These are phyloP conservation scores for Rhegmatorhina hoffmannsi DNA, from an alignment of 2,113 vertebrate genomes.

Conservation along the genomic window DNA sequence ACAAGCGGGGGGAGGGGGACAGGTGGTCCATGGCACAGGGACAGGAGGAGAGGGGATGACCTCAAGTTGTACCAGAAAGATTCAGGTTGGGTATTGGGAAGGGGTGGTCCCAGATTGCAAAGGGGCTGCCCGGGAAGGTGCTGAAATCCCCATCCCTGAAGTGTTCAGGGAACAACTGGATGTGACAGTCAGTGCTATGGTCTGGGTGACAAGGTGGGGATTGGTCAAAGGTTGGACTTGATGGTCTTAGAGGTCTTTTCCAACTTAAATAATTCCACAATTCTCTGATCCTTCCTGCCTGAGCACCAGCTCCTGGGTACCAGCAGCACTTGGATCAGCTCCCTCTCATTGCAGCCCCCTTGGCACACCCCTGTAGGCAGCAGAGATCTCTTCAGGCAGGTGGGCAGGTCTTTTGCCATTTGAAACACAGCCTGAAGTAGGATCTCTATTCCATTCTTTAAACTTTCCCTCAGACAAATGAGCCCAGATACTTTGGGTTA, in stretches of 20 bases:
- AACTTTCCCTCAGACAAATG: background rate
- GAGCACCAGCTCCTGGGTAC: background rate
- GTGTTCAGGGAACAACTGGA: background rate
- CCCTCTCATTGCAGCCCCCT: background rate
- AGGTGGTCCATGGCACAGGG: background rate
- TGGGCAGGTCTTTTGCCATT: rapidly evolving
- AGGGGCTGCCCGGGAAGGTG: background rate
- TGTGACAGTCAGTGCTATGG: background rate
- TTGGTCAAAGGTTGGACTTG: background rate
- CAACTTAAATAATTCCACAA: background rate
- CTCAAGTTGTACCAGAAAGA: background rate
- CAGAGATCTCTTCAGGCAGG: background rate
- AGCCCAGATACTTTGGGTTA: background rate
- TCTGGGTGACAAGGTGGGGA: background rate
- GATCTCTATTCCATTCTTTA: background rate
- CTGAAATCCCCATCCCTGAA: background rate
- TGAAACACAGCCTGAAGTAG: background rate
- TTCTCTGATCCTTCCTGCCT: background rate
- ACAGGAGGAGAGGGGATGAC: background rate
- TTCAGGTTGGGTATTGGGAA: rapidly evolving
- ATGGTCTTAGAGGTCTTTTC: background rate
- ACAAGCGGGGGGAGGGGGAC: too few relatives aligned
- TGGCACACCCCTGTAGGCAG: background rate
- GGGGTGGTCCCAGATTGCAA: rapidly evolving
- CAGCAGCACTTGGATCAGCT: background rate